Evolutionary conservation across 1,140 invertebrate genomes (phyloP), one percentile per base, ranked within the genome.

Genomic region (Leptinotarsa undecemlineata): DNA sequence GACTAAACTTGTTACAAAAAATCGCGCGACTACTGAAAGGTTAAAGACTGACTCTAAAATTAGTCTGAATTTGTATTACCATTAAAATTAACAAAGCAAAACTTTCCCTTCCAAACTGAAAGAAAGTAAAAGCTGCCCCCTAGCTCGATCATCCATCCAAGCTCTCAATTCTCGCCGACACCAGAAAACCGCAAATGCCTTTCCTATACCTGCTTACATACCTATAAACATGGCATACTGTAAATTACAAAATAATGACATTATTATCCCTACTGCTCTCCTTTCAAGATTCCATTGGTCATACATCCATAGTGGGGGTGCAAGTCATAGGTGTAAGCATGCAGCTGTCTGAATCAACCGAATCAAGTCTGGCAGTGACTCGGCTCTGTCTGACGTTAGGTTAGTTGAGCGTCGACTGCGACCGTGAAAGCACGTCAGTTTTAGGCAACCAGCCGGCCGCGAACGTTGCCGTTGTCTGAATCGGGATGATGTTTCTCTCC

Each of bases 201-300:
- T 69, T 74, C 67, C 62, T 71, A 77, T 77, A 68, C 70, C 75
- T 68, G 71, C 75, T 47, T 82, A 79, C 79, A 76, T 81, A 76
- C 71, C 67, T 70, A 75, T 79, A 77, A 80, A 81, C 77, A 79
- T 79, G 77, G 76, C 77, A 76, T 78, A 80, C 78, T 80, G 79
- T 82, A 83, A 85, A 84, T 82, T 83, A 82, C 76, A 82, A 81
- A 82, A 83, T 85, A 85, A 85, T 84, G 82, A 84, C 79, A 85
- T 85, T 83, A 84, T 85, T 85, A 85, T 83, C 82, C 82, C 81
- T 78, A 42, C 78, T 75, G 73, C 68, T 70, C 68, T 63, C 68
- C 66, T 68, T 74, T 75, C 73, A 68, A 21, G 71, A 73, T 75
- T 74, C 75, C 74, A 82, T 81, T 82, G 79, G 81, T 73, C 74